A percentile compares a stretch with the other conserved stretches of the same genome.
Conservation (phyloP, 1,140 invertebrate genomes). For the Pseudachorutes palmiensis region DNA sequence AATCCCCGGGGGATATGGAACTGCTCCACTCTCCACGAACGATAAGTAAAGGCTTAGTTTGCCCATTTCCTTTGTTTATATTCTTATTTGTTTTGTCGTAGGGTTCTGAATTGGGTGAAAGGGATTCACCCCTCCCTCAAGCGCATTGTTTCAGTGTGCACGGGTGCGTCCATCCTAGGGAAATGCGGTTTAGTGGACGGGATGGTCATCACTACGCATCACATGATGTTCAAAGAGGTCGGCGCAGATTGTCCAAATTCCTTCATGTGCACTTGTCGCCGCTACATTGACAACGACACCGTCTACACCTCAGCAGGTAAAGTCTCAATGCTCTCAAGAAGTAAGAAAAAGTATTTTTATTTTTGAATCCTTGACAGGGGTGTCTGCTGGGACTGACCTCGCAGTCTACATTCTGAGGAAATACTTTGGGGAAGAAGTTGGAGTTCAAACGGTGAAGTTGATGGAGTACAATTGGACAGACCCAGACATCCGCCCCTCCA, state of each 20-base stretch:
- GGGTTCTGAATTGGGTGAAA: constrained; percentile 15
- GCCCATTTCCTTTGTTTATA: background rate
- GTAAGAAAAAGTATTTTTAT: background rate
- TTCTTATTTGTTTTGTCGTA: background rate
- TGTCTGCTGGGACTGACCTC: constrained; percentile 21
- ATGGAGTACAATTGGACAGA: constrained; percentile 25
- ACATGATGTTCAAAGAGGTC: constrained; percentile 10
- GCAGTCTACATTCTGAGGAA: constrained; percentile 19
- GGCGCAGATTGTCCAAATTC: constrained; percentile 20
- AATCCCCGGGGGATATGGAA: constrained; percentile 20
- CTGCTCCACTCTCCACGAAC: constrained; percentile 4
- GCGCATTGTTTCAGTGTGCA: constrained; percentile 18
- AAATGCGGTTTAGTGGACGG: constrained; percentile 8
- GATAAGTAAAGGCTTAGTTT: constrained; percentile 5
- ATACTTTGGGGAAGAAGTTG: background rate
- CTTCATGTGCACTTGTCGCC: constrained; percentile 17
- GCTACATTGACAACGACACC: constrained; percentile 16
- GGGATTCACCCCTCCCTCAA: background rate
- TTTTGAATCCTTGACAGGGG: constrained; percentile 13
- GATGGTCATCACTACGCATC: constrained; percentile 18
- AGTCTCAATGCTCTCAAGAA: constrained; percentile 9
- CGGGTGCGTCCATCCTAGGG: constrained; percentile 14
- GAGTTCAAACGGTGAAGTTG: background rate
- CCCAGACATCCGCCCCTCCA: background rate
- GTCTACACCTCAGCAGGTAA: constrained; percentile 21